Evolutionary conservation across 1,140 invertebrate species (phyloP).

Genomic region (Prorops nasuta): DNA sequence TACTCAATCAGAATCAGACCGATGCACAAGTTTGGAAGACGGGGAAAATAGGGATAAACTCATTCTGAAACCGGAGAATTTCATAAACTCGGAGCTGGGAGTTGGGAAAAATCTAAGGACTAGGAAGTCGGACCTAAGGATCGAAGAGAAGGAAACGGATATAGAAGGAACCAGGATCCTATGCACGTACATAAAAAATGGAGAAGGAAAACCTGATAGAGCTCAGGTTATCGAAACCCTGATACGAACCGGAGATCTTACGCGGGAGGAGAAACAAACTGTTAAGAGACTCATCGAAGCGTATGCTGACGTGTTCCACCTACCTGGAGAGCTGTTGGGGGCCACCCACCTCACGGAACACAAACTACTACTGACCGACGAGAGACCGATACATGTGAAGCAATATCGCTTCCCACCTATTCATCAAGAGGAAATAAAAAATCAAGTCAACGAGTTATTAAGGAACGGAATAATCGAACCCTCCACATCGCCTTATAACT

Average conservation of each 20-base stretch:
- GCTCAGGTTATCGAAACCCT: too few species aligned
- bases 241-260: background rate
- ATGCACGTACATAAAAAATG: too few species aligned
- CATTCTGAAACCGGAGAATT: too few species aligned
- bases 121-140: too few species aligned
- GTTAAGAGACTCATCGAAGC: background rate
- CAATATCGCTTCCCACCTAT: slow-evolving; percentile 2
- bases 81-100: too few species aligned
- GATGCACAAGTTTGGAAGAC: too few species aligned
- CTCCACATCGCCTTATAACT: slow-evolving; percentile 6
- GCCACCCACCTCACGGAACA: background rate
- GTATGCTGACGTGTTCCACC: slow-evolving; percentile 1
- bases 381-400: background rate
- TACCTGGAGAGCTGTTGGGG: background rate
- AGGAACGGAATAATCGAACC: background rate
- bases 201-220: too few species aligned
- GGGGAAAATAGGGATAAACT: too few species aligned
- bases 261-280: background rate
- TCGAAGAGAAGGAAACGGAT: too few species aligned
- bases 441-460: background rate
- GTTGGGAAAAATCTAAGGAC: too few species aligned
- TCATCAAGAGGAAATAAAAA: slow-evolving; percentile 1
- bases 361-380: background rate
- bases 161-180: too few species aligned
- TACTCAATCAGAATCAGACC: too few species aligned